Conservation (phyloP, 2,797 vertebrate species). For the Fratercula arctica region DNA sequence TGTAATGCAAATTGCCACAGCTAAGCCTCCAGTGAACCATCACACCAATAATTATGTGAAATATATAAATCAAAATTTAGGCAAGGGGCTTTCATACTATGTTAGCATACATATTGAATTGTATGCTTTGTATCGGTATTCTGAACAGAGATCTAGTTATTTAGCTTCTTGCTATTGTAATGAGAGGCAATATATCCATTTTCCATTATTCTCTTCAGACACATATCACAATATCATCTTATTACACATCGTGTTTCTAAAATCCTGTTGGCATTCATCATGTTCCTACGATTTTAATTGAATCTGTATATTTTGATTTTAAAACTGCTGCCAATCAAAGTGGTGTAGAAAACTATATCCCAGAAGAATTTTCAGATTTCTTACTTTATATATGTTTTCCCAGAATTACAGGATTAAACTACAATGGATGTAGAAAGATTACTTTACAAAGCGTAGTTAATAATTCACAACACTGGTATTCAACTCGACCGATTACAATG, state of each 20-base stretch:
- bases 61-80: not conserved
- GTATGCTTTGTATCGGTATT: constrained; percentile 29
- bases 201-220: not conserved
- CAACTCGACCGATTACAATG: constrained; percentile 21
- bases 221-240: not conserved
- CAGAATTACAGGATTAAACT: constrained; percentile 44
- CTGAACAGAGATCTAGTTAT: not conserved
- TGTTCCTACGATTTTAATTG: not conserved
- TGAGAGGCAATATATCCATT: not conserved
- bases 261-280: constrained; percentile 7
- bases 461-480: constrained; percentile 50
- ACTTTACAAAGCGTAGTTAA: constrained; percentile 39
- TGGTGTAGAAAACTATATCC: constrained; percentile 36
- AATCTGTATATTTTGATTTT: constrained; percentile 31
- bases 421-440: constrained; percentile 39
- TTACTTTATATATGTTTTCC: constrained; percentile 3
- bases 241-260: not conserved
- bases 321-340: constrained; percentile 35
- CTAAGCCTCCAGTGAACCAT: constrained; percentile 13
- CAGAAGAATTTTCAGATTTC: constrained; percentile 38
- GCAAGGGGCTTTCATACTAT: not conserved
- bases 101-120: not conserved
- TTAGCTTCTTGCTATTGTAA: not conserved
- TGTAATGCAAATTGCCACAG: constrained; percentile 53
- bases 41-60: not conserved